These are phyloP conservation scores for Morinoia aosen DNA, from an alignment of 2,888 invertebrate genomes.

Conservation along the genomic window DNA sequence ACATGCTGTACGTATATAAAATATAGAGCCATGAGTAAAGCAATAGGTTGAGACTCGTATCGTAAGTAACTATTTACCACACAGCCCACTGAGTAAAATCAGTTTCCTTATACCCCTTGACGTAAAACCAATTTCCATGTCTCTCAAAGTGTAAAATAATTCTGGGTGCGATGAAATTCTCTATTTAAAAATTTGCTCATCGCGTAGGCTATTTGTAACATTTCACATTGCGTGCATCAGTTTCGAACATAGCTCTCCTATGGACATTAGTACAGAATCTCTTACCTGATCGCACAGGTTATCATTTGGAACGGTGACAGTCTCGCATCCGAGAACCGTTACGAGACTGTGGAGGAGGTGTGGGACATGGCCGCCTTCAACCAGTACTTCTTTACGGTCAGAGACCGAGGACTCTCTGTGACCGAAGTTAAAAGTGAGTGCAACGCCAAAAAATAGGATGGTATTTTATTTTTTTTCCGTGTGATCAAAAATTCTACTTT, in stretches of 20 bases:
- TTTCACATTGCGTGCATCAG: not conserved
- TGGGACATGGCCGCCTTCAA: constrained; percentile 76
- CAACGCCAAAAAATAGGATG: not conserved
- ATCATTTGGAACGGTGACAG: constrained; percentile 68
- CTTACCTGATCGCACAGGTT: constrained; percentile 26
- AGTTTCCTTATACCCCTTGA: too few relatives aligned
- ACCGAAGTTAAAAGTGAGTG: constrained; percentile 57
- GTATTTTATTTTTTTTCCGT: not conserved
- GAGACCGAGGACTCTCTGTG: constrained; percentile 73
- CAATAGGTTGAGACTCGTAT: too few relatives aligned
- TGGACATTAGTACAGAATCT: not conserved
- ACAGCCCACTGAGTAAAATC: not conserved
- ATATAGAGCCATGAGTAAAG: too few relatives aligned
- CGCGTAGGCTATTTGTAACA: not conserved
- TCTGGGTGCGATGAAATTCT: not conserved
- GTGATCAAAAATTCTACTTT: not conserved
- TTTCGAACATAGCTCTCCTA: not conserved
- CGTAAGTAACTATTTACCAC: not conserved
- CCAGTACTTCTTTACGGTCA: constrained; percentile 76
- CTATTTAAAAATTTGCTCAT: not conserved
- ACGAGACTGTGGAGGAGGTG: constrained; percentile 78
- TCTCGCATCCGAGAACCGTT: constrained; percentile 72
- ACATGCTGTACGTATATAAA: too few relatives aligned
- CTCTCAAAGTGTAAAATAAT: not conserved
- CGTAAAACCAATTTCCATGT: too few relatives aligned